These are phyloP conservation scores for Oscheius sp. DNA, from an alignment of 2,888 invertebrate genomes.

Conservation along the genomic window DNA sequence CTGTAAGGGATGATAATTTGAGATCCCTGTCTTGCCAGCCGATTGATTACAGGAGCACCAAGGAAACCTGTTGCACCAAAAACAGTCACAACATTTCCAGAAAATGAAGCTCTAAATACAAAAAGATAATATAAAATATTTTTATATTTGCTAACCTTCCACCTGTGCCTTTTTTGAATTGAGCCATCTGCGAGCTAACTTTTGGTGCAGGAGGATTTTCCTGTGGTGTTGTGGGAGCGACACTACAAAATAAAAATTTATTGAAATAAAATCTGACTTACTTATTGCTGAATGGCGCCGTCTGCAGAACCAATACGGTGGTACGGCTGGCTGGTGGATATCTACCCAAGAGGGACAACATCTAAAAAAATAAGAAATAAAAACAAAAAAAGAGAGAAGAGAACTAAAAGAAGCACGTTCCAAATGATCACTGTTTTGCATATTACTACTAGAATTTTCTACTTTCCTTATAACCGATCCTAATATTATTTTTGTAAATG, in stretches of 20 bases:
- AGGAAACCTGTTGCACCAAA: slow-evolving; percentile 84
- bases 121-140: slow-evolving; percentile 3
- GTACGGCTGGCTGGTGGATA: slow-evolving; percentile 42
- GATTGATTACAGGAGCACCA: slow-evolving; percentile 88
- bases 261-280: background rate
- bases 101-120: slow-evolving; percentile 93
- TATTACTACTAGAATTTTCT: too few species aligned
- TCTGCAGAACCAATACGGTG: slow-evolving; percentile 41
- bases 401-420: too few species aligned
- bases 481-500: too few species aligned
- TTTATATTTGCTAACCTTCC: slow-evolving; percentile 40
- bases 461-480: too few species aligned
- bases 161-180: slow-evolving; percentile 55
- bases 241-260: slow-evolving; percentile 38
- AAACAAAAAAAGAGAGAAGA: too few species aligned
- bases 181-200: slow-evolving; percentile 47
- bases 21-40: slow-evolving; percentile 79
- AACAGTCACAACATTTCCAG: slow-evolving; percentile 96
- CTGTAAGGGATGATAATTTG: slow-evolving; percentile 93
- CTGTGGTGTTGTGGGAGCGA: slow-evolving; percentile 45
- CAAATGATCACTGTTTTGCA: too few species aligned
- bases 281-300: slow-evolving; percentile 23
- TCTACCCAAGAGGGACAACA: slow-evolving; percentile 56
- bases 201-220: slow-evolving; percentile 46
- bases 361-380: slow-evolving; percentile 32